Evolutionary conservation across 1,140 invertebrate genomes (phyloP), one percentile per base, ranked within the genome.

Genomic region (Hycleus cichorii): DNA sequence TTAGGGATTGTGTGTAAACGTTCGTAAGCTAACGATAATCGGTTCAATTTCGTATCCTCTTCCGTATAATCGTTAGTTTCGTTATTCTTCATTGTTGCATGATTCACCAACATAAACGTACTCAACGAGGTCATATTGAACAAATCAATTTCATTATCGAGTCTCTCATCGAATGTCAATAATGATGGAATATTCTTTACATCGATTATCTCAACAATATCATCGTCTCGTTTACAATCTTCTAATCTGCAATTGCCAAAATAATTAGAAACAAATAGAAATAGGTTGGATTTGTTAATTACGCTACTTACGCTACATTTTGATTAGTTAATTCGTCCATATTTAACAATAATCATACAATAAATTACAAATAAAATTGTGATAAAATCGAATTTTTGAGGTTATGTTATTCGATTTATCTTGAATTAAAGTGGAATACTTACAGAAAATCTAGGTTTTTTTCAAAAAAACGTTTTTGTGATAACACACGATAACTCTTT

Each of bases 21-120:
- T 72, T 83, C 81, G 68, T 83, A 81, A 1, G 81, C 80, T 25
- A 84, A 64, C 4, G 80, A 81, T 27, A 84, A 65, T 61, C 78
- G 73, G 26, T 54, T 71, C 11, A 69, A 49, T 65, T 18, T 75
- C 64, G 52, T 74, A 27, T 80, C 77, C 7, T 75, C 74, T 49
- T 74, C 71, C 38, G 69, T 70, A 32, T 32, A 58, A 67, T 59
- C 74, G 72, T 51, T 40, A 2, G 42, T 12, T 44, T 57, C 44
- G 24, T 45, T 40, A 43, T n/a, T 48, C 5, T 27, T 42, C 11
- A 24, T 48, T 32, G 32, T 32, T 32, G 32, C 32, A 32, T 32
- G 32, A 59, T 59, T 53, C 24, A 61, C 39, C 8, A 61, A 27
- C 32, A 64, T 49, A 8, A 61, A 40, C n/a, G 49, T 57, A 46